Percentiles rank a stretch among this genome's conserved stretches.
Conservation (phyloP, 2,113 vertebrate species). For the Ifrita kowaldi region DNA sequence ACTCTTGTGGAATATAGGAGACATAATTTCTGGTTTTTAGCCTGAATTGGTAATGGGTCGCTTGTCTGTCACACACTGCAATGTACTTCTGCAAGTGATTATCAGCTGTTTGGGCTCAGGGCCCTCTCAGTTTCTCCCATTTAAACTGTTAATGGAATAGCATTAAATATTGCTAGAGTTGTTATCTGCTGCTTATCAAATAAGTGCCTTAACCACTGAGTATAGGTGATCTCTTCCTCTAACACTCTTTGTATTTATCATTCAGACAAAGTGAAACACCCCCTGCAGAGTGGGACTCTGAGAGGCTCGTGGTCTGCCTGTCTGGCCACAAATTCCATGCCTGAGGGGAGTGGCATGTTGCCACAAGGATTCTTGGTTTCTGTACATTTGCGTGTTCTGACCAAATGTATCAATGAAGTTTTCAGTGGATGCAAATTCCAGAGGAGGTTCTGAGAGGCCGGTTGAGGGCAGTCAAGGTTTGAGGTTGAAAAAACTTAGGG, state of each 20-base stretch:
- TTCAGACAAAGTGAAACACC: neutral
- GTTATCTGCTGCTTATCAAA: neutral
- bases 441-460: neutral
- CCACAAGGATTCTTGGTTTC: neutral
- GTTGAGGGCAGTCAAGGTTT: neutral
- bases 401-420: neutral
- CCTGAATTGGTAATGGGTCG: neutral
- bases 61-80: neutral
- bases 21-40: neutral
- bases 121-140: neutral
- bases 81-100: neutral
- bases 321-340: neutral
- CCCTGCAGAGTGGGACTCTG: neutral
- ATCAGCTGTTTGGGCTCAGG: neutral
- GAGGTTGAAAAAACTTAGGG: neutral
- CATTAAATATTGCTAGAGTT: neutral
- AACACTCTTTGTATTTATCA: neutral
- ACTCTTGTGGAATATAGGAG: neutral
- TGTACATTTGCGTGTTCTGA: neutral
- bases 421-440: neutral
- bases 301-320: fast-evolving
- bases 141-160: neutral
- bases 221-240: neutral
- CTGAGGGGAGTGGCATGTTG: neutral
- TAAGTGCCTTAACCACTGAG: neutral